Conservation (phyloP, 2,113 vertebrate species). For the Stegostoma tigrinum region DNA sequence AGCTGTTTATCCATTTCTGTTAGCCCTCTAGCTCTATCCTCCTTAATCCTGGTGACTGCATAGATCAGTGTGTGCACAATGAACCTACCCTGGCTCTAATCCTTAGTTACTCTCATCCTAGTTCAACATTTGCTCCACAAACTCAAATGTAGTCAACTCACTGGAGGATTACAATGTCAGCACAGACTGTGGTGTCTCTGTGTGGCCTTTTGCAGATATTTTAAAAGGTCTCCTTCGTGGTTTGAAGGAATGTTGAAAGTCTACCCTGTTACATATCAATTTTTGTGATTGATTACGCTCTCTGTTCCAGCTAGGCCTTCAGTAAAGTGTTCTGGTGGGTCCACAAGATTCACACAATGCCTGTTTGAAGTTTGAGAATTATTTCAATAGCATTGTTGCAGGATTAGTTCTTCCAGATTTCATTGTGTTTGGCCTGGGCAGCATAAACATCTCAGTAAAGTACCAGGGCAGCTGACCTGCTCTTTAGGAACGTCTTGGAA, state of each 20-base stretch:
- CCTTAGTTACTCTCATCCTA: background rate
- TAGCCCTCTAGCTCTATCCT: constrained; percentile 41
- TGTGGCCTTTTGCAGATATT: background rate
- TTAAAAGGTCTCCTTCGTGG: background rate
- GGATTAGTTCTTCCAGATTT: background rate
- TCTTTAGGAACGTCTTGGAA: background rate
- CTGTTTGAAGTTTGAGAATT: background rate
- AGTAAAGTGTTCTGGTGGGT: background rate
- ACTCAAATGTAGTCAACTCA: background rate
- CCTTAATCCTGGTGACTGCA: constrained; percentile 35
- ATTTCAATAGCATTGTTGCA: background rate
- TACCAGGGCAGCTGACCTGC: background rate
- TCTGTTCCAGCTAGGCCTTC: background rate
- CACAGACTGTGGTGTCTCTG: background rate
- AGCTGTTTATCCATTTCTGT: constrained; percentile 40
- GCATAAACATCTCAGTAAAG: background rate
- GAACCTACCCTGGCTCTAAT: background rate
- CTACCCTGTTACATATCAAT: background rate
- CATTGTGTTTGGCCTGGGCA: background rate
- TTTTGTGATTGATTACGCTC: background rate
- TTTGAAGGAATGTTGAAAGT: background rate
- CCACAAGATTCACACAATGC: background rate
- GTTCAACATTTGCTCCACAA: background rate
- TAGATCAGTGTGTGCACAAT: background rate
- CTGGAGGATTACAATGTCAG: background rate